phyloP scores from a whole-genome alignment of 2,113 vertebrate species.

The Galeopterus variegatus region DNA sequence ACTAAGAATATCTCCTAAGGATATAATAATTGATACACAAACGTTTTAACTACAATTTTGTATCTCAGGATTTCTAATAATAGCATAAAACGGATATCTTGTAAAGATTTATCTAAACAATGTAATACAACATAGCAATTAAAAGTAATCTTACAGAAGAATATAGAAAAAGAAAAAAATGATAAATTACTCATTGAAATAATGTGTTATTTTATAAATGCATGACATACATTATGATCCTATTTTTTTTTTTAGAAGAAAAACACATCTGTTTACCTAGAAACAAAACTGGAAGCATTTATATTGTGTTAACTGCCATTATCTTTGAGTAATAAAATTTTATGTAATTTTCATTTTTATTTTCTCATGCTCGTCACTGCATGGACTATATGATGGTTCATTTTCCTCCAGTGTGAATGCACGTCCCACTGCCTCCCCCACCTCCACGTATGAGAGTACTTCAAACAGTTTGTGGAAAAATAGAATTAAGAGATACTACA shows the following conservation, averaged over 20 bases:
- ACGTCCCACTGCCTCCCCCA: neutral
- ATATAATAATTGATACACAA: neutral
- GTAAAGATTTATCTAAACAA: neutral
- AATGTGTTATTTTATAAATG: neutral
- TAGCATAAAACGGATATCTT: neutral
- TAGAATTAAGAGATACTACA: no score
- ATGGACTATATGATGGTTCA: no score
- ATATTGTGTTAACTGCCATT: neutral
- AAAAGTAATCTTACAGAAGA: neutral
- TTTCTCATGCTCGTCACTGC: neutral
- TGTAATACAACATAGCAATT: neutral
- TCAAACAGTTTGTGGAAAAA: no score
- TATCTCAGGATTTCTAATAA: neutral
- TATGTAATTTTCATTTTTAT: neutral
- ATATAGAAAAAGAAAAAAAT: neutral
- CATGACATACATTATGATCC: neutral
- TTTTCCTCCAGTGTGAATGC: neutral
- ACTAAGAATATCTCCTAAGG: neutral
- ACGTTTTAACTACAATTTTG: neutral
- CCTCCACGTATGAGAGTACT: no score
- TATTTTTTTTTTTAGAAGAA: conserved; percentile 3
- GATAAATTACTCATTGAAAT: neutral
- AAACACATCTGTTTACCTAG: neutral
- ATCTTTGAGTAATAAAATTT: neutral
- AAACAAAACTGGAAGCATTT: neutral